Evolutionary conservation across 1,140 invertebrate genomes (phyloP), one percentile per base, ranked within the genome.

Genomic region (Rhysida immarginata): DNA sequence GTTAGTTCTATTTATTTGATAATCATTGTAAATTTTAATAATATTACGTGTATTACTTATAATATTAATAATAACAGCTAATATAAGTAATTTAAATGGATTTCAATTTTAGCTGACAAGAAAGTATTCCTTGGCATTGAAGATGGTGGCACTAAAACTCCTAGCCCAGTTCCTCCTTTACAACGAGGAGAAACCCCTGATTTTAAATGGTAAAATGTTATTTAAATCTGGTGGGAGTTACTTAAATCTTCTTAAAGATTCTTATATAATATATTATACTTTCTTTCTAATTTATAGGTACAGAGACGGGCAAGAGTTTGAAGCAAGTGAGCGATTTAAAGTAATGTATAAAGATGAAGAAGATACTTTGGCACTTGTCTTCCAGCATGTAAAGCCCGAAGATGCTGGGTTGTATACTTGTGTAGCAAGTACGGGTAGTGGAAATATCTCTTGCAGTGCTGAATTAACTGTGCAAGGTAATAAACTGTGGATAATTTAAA

Each of bases 401-500:
- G 90, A 96, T 69, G 89, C 89, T 24, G 92, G 92, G 2, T 74
- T 93, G 2, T 96, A 96, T 68, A 96, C 92, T 0, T 96, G 91
- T 64, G 88, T 94, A 0, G 92, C 92, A 0, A 87, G 90, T 65
- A 96, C 93, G 1, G 81, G 80, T 26, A 83, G 84, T 57, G 91
- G 90, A 35, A 89, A 88, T 63, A 94, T 96, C 50, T 91, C 89
- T 43, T 94, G 89, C 69, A 90, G 85, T 64, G 91, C 91, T 2
- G 90, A 94, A 65, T 74, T 95, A 1, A 92, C 87, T 16, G 90
- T 95, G 1, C 87, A 93, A 76, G 87, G 84, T 71, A 71, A 35
- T 5, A 48, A 50, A 48, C 24, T n/a, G n/a, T n/a, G n/a, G n/a
- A n/a, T n/a, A n/a, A n/a, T n/a, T n/a, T n/a, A n/a, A n/a, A n/a